phyloP scores from a whole-genome alignment of 2,888 invertebrate species.

The Rotaria magnacalcarata region DNA sequence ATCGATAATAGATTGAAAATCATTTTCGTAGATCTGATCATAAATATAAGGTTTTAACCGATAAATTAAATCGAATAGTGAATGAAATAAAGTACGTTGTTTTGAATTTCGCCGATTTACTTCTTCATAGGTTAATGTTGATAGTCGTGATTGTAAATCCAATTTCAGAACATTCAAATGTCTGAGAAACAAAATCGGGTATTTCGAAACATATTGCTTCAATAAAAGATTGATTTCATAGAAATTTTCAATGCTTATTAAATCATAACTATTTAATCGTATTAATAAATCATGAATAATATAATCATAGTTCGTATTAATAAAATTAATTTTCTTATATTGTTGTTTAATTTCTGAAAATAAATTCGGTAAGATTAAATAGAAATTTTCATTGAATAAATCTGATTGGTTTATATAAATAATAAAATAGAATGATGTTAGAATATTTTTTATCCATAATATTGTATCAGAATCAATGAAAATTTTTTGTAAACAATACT shows the following conservation, averaged over 20 bases:
- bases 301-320: constrained; percentile 29
- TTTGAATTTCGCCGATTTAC: background rate
- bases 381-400: background rate
- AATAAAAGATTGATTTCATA: constrained; percentile 22
- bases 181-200: background rate
- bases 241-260: background rate
- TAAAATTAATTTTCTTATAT: background rate
- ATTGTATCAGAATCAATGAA: background rate
- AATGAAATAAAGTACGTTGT: constrained; percentile 13
- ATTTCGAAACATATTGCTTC: background rate
- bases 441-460: background rate
- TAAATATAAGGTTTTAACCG: constrained; percentile 18
- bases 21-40: background rate
- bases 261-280: constrained; percentile 28
- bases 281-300: constrained; percentile 30
- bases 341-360: background rate
- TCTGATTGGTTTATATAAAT: constrained; percentile 11
- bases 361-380: constrained; percentile 34
- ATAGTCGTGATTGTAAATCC: constrained; percentile 9
- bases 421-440: constrained; percentile 18
- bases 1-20: background rate
- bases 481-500: background rate
- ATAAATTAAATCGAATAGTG: constrained; percentile 16
- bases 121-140: constrained; percentile 3
- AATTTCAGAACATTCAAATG: constrained; percentile 21